Percentiles rank a stretch among this genome's conserved stretches.
These are phyloP conservation scores for Perccottus glenii DNA, from an alignment of 2,113 vertebrate genomes.

Conservation along the genomic window DNA sequence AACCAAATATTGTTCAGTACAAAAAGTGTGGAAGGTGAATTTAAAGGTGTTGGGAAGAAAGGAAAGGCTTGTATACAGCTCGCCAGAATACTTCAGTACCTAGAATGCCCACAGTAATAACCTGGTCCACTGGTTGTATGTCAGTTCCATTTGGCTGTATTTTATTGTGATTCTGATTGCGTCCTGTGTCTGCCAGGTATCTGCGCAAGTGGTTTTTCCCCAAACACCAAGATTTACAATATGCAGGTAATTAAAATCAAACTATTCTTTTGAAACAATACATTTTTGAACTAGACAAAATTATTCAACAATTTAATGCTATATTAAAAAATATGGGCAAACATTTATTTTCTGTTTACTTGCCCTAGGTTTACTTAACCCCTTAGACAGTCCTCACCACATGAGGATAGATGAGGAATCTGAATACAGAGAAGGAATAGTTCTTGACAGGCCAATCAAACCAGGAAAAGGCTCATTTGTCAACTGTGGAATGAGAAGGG, in stretches of 20 bases:
- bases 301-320: neutral
- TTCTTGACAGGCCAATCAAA: slow-evolving; percentile 85
- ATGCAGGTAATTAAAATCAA: slow-evolving; percentile 84
- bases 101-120: slow-evolving; percentile 97
- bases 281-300: neutral
- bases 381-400: slow-evolving; percentile 95
- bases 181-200: slow-evolving; percentile 80
- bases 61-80: slow-evolving; percentile 92
- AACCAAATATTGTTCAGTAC: neutral
- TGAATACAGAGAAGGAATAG: slow-evolving; percentile 88
- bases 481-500: slow-evolving; percentile 96
- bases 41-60: slow-evolving; percentile 88
- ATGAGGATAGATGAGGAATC: slow-evolving; percentile 91
- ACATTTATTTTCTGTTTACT: too few species aligned
- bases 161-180: neutral
- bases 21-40: slow-evolving; percentile 88
- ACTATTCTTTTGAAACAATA: neutral
- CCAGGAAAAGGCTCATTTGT: slow-evolving; percentile 89
- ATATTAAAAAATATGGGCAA: too few species aligned
- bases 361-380: slow-evolving; percentile 90
- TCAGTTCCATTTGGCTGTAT: neutral
- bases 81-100: slow-evolving; percentile 93
- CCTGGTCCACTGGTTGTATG: neutral
- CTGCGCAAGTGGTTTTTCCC: slow-evolving; percentile 95
- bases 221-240: slow-evolving; percentile 93